Base-by-base conservation (phyloP, 1,140 invertebrate species). In the Tigriopus japonicus region DNA sequence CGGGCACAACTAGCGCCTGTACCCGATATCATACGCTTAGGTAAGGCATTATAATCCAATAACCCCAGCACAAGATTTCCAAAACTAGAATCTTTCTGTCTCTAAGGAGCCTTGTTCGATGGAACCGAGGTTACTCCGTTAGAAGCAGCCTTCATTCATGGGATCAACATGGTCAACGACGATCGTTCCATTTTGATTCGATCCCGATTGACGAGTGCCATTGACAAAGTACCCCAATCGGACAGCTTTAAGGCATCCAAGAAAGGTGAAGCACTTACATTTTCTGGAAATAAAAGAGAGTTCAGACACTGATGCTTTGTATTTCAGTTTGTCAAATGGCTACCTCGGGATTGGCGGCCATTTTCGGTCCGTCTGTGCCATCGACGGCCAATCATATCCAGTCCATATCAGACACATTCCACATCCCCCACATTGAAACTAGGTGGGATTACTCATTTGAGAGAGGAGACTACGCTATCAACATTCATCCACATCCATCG, bases 401-500 rank as follows among this genome's bases (percentile, higher is more conserved):
- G 21, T 41, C 28, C n/a, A 17, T 58, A 15, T 28, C 35, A n/a
- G 40, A 15, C 14, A 40, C n/a, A 40, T 14, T 58, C 12, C 28
- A 40, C 15, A 17, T 58, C 23, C 55, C 55, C 42, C 15, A 28
- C n/a, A 17, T 58, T 6, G 55, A 58, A 42, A 15, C 55, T 17
- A 58, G 42, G 28, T 58, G 24, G 24, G 55, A 28, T 17, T 58
- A 58, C 15, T 35, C 17, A 17, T 14, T 17, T 42, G 12, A 28
- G 1, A 42, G 42, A 42, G 13, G 15, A 15, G 12, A 14, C 17
- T 58, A n/a, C 15, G 35, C 55, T 17, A 23, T 58, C 17, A 58
- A 58, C 42, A 41, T 58, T 40, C 55, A 58, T 19, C 55, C 55
- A 28, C 55, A 58, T 40, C 55, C 55, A 41, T 58, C 55, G 17